Evolutionary conservation across 2,888 invertebrate species (phyloP).

Genomic region (Drosophila melanosoma): DNA sequence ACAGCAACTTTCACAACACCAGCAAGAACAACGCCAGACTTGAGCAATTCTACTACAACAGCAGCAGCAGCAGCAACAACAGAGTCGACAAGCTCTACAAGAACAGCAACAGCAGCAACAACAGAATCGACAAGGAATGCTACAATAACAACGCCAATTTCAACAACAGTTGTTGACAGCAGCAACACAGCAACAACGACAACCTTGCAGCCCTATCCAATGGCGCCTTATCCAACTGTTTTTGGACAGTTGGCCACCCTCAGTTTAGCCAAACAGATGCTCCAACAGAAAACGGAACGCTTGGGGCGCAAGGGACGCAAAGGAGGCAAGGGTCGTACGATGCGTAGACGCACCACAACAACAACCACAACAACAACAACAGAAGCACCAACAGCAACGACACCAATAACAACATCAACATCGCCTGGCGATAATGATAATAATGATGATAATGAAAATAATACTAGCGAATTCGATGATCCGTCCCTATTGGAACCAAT

Average conservation of each 20-base stretch:
- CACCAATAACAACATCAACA: slow-evolving; percentile 15
- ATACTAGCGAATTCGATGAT: slow-evolving; percentile 20
- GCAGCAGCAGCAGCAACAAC: slow-evolving; percentile 13
- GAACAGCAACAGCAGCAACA: slow-evolving; percentile 4
- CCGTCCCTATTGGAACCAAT: slow-evolving; percentile 51
- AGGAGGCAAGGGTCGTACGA: slow-evolving; percentile 57
- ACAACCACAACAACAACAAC: slow-evolving; percentile 24
- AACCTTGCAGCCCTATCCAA: slow-evolving; percentile 40
- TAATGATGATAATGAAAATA: neutral
- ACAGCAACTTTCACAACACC: slow-evolving; percentile 12
- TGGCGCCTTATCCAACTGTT: slow-evolving; percentile 55
- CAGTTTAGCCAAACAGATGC: slow-evolving; percentile 8
- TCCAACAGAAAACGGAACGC: slow-evolving; percentile 27
- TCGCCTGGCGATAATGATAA: slow-evolving; percentile 11
- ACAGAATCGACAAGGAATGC: neutral
- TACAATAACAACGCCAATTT: slow-evolving; percentile 6
- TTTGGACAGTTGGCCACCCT: slow-evolving; percentile 27
- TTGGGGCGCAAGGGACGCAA: slow-evolving; percentile 55
- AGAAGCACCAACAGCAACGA: slow-evolving; percentile 8
- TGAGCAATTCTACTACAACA: slow-evolving; percentile 16
- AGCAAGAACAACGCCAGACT: neutral
- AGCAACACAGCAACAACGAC: slow-evolving; percentile 22
- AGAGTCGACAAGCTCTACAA: slow-evolving; percentile 2
- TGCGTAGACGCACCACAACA: slow-evolving; percentile 51
- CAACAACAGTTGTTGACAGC: neutral